phyloP scores from a whole-genome alignment of 2,113 vertebrate species.

The Dolichallabes microphthalmus region DNA sequence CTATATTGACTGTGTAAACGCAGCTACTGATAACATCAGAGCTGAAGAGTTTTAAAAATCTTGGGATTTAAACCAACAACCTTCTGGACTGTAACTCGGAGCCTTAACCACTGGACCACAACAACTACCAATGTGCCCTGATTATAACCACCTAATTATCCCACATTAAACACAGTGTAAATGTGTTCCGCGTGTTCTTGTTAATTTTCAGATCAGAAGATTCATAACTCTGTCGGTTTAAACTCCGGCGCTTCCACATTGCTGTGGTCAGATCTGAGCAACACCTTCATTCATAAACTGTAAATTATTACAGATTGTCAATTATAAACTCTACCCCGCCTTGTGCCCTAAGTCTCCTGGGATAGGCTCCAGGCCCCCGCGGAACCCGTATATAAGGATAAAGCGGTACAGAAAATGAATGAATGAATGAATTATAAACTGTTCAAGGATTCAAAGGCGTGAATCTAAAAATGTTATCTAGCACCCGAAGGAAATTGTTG shows the following conservation, averaged over 20 bases:
- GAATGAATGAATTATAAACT: too few species aligned
- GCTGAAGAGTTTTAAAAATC: not conserved
- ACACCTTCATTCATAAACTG: not conserved
- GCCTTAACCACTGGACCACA: not conserved
- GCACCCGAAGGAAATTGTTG: not conserved
- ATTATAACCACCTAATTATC: not conserved
- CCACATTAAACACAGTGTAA: not conserved
- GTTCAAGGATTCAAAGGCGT: not conserved
- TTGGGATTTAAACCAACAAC: not conserved
- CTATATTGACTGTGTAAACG: too few species aligned
- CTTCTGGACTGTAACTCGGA: not conserved
- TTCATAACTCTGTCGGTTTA: too few species aligned
- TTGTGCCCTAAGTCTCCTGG: too few species aligned
- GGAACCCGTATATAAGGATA: too few species aligned
- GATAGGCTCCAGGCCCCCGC: too few species aligned
- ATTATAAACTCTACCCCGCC: too few species aligned
- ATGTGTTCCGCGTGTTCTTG: not conserved
- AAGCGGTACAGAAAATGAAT: too few species aligned
- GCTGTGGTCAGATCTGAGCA: not conserved
- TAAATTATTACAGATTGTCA: not conserved
- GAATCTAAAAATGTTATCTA: not conserved
- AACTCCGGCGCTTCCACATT: not conserved
- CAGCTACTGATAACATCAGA: slow-evolving; percentile 29
- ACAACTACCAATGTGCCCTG: too few species aligned
- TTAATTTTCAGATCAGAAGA: not conserved